Percentiles rank a stretch among this genome's conserved stretches.
phyloP scores from a whole-genome alignment of 2,888 invertebrate genomes.

The Aplocera efformata region DNA sequence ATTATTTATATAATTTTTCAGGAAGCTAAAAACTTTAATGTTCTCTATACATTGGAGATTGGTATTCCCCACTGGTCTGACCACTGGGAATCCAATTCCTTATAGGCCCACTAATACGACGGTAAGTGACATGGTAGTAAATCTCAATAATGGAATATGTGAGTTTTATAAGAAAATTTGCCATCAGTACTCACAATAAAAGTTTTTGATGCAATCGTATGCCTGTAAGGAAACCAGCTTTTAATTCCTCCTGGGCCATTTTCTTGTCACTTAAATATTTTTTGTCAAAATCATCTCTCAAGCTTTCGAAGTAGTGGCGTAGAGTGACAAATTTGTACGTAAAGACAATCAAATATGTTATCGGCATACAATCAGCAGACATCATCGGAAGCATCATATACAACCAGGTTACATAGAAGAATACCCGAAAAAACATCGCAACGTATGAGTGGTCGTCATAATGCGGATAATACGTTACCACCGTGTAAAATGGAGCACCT shows the following conservation, averaged over 20 bases:
- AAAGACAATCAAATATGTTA: constrained; percentile 58
- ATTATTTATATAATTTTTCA: no score
- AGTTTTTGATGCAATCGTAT: constrained; percentile 64
- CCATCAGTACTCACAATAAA: constrained; percentile 45
- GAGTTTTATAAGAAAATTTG: no score
- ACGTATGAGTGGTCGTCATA: constrained; percentile 51
- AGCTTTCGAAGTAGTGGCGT: constrained; percentile 50
- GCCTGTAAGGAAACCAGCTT: constrained; percentile 52
- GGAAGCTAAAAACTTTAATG: no score
- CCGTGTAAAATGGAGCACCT: constrained; percentile 67
- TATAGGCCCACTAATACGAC: no score
- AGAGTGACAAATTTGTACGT: constrained; percentile 62
- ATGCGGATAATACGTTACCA: constrained; percentile 62
- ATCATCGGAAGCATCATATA: constrained; percentile 74
- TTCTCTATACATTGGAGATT: no score
- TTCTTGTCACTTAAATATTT: constrained; percentile 37
- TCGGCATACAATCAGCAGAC: constrained; percentile 67
- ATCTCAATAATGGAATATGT: no score
- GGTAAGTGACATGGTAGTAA: no score
- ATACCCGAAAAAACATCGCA: constrained; percentile 52
- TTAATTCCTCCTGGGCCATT: constrained; percentile 46
- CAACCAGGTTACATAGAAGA: constrained; percentile 64
- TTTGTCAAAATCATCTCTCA: constrained; percentile 46
- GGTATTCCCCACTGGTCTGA: no score
- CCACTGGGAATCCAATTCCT: no score